These are phyloP conservation scores for Incurvaria masculella DNA, from an alignment of 2,888 invertebrate genomes.

Conservation along the genomic window DNA sequence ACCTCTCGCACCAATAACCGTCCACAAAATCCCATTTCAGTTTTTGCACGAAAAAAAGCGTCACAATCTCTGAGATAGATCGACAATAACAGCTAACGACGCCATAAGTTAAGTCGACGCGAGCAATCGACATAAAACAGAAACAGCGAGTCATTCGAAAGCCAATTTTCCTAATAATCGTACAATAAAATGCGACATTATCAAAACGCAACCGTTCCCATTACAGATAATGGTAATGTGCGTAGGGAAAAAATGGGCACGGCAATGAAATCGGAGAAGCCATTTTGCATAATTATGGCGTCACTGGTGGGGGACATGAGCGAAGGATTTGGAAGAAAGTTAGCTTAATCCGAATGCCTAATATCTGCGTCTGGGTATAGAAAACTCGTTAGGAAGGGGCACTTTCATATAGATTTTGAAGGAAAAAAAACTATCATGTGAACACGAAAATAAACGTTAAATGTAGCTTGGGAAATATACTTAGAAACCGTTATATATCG, in stretches of 20 bases:
- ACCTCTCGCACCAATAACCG: too few species aligned
- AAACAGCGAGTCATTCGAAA: constrained; percentile 21
- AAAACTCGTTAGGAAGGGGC: neutral
- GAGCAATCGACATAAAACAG: constrained; percentile 27
- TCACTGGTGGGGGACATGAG: constrained; percentile 27
- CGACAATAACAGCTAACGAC: neutral
- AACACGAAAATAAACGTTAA: too few species aligned
- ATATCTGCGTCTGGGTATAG: neutral
- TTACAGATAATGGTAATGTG: constrained; percentile 50
- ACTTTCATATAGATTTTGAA: too few species aligned
- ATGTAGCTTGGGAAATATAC: too few species aligned
- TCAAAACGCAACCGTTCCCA: constrained; percentile 45
- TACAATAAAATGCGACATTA: constrained; percentile 48
- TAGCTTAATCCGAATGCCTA: constrained; percentile 49
- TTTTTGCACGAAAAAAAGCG: too few species aligned
- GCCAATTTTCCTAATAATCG: constrained; percentile 39
- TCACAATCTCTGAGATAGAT: too few species aligned
- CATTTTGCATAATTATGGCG: constrained; percentile 54
- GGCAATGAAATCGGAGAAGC: constrained; percentile 49
- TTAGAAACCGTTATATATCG: too few species aligned
- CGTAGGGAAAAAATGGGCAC: constrained; percentile 37
- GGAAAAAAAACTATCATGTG: too few species aligned
- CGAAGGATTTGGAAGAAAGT: constrained; percentile 6
- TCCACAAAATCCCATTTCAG: too few species aligned
- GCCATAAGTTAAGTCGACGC: neutral